Percentiles rank a stretch among this genome's conserved stretches.
These are phyloP conservation scores for Coccyzus lansbergi DNA, from an alignment of 2,797 vertebrate species.

Conservation along the genomic window DNA sequence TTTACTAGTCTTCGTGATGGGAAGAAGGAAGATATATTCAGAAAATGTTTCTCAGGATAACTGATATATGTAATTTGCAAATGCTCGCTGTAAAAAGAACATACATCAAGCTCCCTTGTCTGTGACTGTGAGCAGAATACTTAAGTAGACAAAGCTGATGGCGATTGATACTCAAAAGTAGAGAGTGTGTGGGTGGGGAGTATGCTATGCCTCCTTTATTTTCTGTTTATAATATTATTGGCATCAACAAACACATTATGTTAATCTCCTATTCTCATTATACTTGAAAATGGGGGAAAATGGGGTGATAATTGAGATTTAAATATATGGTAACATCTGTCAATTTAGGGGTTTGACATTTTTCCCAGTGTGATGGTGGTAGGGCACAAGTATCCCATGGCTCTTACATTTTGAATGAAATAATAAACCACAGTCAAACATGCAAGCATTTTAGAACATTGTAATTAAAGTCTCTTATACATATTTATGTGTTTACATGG, in stretches of 20 bases:
- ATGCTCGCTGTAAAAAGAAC: neutral
- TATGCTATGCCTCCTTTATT: neutral
- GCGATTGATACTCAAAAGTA: neutral
- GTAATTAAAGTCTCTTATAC: constrained; percentile 44
- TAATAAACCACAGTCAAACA: neutral
- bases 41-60: neutral
- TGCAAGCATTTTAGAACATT: constrained; percentile 3
- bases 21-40: neutral
- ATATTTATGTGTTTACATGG: constrained; percentile 55
- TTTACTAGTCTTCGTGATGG: neutral
- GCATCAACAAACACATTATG: neutral
- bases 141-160: neutral
- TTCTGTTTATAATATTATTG: neutral
- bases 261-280: neutral
- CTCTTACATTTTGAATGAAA: neutral
- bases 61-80: neutral
- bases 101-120: neutral
- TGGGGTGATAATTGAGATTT: neutral
- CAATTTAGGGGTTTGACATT: neutral
- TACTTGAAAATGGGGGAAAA: neutral
- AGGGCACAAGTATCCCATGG: neutral
- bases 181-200: neutral
- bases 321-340: constrained; percentile 22
- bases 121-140: neutral
- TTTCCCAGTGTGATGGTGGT: neutral